phyloP scores from a whole-genome alignment of 2,888 invertebrate species.

The Mythimna vitellina region DNA sequence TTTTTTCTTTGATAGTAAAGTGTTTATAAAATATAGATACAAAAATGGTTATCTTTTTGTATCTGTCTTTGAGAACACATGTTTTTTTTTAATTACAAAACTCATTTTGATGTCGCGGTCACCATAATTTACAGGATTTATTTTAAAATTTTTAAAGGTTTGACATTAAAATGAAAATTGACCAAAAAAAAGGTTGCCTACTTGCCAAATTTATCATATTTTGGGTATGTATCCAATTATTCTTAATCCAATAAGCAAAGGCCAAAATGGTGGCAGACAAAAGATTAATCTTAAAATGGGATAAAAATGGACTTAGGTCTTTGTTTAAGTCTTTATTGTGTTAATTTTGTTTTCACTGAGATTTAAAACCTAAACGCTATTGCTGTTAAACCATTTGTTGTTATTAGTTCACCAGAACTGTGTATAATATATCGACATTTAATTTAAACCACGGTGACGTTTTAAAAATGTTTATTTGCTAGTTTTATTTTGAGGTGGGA shows the following conservation, averaged over 20 bases:
- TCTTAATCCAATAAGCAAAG: slow-evolving; percentile 8
- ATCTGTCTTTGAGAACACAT: too few relatives aligned
- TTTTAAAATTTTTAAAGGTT: too few relatives aligned
- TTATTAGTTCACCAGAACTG: background rate
- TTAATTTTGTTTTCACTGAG: background rate
- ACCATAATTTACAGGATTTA: too few relatives aligned
- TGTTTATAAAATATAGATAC: too few relatives aligned
- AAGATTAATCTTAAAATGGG: background rate
- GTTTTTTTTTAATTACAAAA: too few relatives aligned
- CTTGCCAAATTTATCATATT: background rate
- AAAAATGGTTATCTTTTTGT: too few relatives aligned
- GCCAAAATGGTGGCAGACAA: background rate
- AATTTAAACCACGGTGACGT: too few relatives aligned
- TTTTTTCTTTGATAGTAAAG: too few relatives aligned
- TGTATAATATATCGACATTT: background rate
- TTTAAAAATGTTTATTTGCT: too few relatives aligned
- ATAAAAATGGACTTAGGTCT: background rate
- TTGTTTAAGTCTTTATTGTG: background rate
- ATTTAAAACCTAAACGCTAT: background rate
- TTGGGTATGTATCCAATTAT: slow-evolving; percentile 8
- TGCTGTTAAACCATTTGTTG: background rate
- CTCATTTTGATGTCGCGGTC: too few relatives aligned
- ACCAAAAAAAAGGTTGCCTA: background rate
- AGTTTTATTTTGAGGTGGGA: too few relatives aligned
- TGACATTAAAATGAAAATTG: background rate